phyloP scores from a whole-genome alignment of 2,113 vertebrate species.

The Odontesthes bonariensis region DNA sequence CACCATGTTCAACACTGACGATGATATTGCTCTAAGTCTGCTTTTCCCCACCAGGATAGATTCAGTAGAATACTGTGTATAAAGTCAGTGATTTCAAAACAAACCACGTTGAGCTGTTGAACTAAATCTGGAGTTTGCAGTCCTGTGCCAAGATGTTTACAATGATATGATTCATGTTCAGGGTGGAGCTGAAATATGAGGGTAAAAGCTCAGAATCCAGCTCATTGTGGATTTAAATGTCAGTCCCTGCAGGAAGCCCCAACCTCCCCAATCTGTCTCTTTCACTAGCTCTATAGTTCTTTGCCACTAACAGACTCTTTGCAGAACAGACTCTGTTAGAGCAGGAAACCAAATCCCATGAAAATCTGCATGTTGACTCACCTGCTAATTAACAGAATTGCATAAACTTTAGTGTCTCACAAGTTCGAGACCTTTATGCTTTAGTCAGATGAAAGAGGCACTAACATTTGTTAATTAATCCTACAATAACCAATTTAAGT shows the following conservation, averaged over 20 bases:
- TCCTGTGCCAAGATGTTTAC: conserved; percentile 50
- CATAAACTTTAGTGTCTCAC: neutral
- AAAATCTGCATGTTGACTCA: neutral
- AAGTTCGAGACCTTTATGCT: neutral
- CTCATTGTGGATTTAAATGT: conserved; percentile 44
- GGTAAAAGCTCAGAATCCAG: conserved; percentile 25
- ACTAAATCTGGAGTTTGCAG: conserved; percentile 48
- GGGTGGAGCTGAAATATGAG: conserved; percentile 21
- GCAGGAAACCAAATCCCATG: neutral
- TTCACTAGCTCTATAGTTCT: conserved; percentile 10
- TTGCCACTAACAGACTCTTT: conserved; percentile 21
- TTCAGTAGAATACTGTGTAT: conserved; percentile 38
- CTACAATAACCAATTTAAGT: neutral
- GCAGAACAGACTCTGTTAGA: neutral
- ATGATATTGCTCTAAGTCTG: conserved; percentile 37
- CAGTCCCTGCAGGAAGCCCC: conserved; percentile 49
- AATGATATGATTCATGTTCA: conserved; percentile 46
- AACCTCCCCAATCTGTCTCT: conserved; percentile 7
- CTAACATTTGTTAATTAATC: neutral
- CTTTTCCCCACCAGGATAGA: conserved; percentile 29
- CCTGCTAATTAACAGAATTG: neutral
- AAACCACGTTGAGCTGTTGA: conserved; percentile 48
- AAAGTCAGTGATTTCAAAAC: conserved; percentile 33
- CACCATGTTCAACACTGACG: conserved; percentile 48
- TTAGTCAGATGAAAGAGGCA: neutral